Base-by-base conservation (phyloP, 2,888 invertebrate species). In the Mechanitis messenoides region DNA sequence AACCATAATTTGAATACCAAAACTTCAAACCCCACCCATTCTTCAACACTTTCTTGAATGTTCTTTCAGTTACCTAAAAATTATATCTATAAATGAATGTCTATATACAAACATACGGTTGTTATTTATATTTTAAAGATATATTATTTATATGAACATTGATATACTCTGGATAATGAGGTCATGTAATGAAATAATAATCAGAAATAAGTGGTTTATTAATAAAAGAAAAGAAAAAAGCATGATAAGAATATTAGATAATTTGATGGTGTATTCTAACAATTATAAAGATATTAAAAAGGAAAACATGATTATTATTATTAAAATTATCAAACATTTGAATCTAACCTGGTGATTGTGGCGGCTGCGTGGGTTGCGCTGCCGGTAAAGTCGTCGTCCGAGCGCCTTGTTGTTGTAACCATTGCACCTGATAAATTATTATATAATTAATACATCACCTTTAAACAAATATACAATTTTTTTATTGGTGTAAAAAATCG, bases 381-480 rank as follows among this genome's bases (percentile, higher is more conserved):
- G 92, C 87, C 2, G 93, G 92, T 31, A 93, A 90, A 7, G 86
- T 79, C 42, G 92, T 80, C 60, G 93, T 90, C 7, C 93, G 87
- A 0, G 93, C 91, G 0, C 93, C 91, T 56, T 93, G 92, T 70
- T 93, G 93, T 63, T 93, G 93, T 42, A 94, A 78, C 94, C 94
- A 94, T 69, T 93, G 93, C 28, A 92, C 87, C 91, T 90, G 62
- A 33, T 5, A 1, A 1, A 35, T 50, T 3, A 50, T 11, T 42
- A 11, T 33, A 9, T 20, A 33, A 45, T 20, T 33, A 7, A 45
- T 2, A 31, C 42, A 50, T 31, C 20, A 20, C 20, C 1, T 20
- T 20, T 20, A 20, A 20, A 20, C 20, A 20, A 20, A 20, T 20
- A 20, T 20, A 20, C 20, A 20, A 20, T 1, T 1, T 20, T 20